These are phyloP conservation scores for Oxytorus armatus DNA, from an alignment of 2,888 invertebrate genomes.

Conservation along the genomic window DNA sequence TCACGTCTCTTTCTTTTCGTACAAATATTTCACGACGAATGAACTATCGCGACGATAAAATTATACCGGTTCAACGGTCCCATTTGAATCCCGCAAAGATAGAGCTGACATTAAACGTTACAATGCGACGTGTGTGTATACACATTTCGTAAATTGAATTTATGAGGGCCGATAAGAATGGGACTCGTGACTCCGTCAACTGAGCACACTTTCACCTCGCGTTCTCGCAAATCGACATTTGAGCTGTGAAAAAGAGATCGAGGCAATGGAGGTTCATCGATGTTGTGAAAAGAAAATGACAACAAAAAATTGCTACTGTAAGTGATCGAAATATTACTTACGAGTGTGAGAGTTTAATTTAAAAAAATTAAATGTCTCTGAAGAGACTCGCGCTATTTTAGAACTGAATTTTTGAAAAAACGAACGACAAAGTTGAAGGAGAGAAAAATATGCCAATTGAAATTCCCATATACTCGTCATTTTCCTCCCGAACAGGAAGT, in stretches of 20 bases:
- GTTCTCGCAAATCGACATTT: conserved; percentile 31
- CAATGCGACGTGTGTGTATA: conserved; percentile 11
- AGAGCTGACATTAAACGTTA: conserved; percentile 41
- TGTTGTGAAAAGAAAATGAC: neutral
- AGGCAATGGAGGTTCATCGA: neutral
- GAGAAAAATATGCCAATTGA: no score
- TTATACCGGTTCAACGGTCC: conserved; percentile 12
- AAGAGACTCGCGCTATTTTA: no score
- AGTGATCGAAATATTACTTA: no score
- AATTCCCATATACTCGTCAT: no score
- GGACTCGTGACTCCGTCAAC: conserved; percentile 38
- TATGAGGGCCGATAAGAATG: conserved; percentile 49
- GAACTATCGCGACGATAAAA: conserved; percentile 23
- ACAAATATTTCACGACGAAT: conserved; percentile 12
- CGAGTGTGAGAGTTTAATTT: no score
- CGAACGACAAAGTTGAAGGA: no score
- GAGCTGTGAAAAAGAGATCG: conserved; percentile 6
- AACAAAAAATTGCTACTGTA: no score
- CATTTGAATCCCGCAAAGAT: conserved; percentile 20
- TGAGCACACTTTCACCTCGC: conserved; percentile 58
- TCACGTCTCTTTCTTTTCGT: neutral
- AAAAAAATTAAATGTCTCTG: no score
- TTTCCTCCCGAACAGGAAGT: no score
- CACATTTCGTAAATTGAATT: conserved; percentile 52
- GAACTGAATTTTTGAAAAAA: no score